Base-by-base conservation (phyloP, 2,113 vertebrate genomes). In the Takifugu bimaculatus region DNA sequence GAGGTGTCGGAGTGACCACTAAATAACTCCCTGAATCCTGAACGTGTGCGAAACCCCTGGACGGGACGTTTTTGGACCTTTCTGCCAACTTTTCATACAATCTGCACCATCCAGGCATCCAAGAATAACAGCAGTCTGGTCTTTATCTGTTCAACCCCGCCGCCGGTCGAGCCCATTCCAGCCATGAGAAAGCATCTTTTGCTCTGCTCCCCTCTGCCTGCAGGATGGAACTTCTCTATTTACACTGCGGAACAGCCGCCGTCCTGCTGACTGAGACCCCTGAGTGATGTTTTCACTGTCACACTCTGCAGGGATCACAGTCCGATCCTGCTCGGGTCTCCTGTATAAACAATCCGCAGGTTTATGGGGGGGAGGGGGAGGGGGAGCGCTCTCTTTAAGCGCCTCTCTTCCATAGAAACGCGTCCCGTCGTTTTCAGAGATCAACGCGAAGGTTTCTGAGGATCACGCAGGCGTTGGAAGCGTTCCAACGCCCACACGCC, bases 381-480 rank as follows among this genome's bases (percentile, higher is more conserved):
- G 47, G 13, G 68, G 70, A 56, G 64, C 42, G 54, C 47, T 52
- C 63, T 51, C 26, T 26, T 47, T 63, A 54, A 57, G 68, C 57
- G 61, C 43, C 12, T 50, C 62, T 47, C 50, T 45, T 35, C 68
- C 15, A 3, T 29, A 29, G 74, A 83, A 66, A 70, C 68, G 50
- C 1, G 43, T 45, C 28, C 69, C 53, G 66, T 85, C 81, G 77
- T 75, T 72, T 69, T 70, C 60, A 84, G 68, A 13, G 70, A 85
- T 83, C 84, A 64, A 68, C 85, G 76, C 75, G 84, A 60, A 78
- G 81, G 83, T 79, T 88, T 87, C 78, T 63, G 60, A 84, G 85
- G 86, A 87, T 85, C 74, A 70, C 65, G 65, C 62, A 10, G 79
- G 60, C 50, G 26, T 80, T 68, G 75, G 79, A 84, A 77, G 82